Evolutionary conservation across 2,888 invertebrate genomes (phyloP).

Genomic region (Mystacides longicornis): DNA sequence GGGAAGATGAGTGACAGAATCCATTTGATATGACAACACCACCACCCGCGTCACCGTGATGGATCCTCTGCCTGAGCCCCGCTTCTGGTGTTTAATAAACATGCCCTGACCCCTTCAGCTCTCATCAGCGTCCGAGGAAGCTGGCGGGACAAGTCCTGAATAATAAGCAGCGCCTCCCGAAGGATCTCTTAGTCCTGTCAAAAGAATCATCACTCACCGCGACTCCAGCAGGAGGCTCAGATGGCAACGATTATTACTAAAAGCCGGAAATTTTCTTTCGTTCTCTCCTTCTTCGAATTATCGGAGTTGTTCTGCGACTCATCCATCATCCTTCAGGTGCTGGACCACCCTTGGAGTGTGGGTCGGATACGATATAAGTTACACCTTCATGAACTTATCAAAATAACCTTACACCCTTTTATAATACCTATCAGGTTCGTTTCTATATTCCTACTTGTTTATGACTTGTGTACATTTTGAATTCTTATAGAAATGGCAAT

Average conservation of each 20-base stretch:
- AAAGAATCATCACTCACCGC: not conserved
- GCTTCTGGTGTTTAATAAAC: not conserved
- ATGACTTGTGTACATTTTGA: too few species aligned
- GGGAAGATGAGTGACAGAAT: not conserved
- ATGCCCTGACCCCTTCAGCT: not conserved
- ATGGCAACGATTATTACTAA: not conserved
- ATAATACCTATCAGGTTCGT: too few species aligned
- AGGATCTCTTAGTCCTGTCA: not conserved
- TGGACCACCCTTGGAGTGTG: too few species aligned
- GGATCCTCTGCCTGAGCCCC: not conserved
- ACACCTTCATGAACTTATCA: too few species aligned
- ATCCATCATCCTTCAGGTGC: not conserved
- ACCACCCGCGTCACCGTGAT: not conserved
- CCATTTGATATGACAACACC: not conserved
- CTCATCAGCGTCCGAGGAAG: not conserved
- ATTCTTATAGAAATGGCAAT: too few species aligned
- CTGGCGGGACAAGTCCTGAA: not conserved
- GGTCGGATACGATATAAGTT: too few species aligned
- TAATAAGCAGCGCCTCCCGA: not conserved
- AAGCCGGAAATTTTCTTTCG: not conserved
- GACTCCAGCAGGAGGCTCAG: too few species aligned
- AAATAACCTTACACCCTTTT: too few species aligned
- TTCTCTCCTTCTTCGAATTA: not conserved
- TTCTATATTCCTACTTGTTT: too few species aligned
- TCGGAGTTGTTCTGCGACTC: not conserved